Evolutionary conservation across 2,797 vertebrate genomes (phyloP).

Genomic region (Dromococcyx pavoninus): DNA sequence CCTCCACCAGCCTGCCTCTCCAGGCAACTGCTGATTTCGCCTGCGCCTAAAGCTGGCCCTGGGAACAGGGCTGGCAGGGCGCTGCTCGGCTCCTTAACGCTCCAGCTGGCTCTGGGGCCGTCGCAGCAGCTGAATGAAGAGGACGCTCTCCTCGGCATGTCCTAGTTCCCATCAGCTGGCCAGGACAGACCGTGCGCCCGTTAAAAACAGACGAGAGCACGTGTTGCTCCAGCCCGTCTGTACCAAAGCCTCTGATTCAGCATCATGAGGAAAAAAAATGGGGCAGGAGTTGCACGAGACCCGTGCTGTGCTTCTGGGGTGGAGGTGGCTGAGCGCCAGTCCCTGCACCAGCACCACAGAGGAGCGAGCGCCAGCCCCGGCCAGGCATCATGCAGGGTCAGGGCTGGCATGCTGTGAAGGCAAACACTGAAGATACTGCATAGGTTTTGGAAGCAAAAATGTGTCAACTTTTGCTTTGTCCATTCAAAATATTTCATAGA

Average conservation of each 20-base stretch:
- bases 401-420: not conserved
- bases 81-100: not conserved
- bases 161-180: conserved; percentile 58
- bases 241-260: not conserved
- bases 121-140: conserved; percentile 13
- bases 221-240: not conserved
- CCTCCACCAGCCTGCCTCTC: conserved; percentile 19
- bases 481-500: not conserved
- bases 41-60: not conserved
- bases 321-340: not conserved
- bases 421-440: not conserved
- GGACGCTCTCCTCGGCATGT: not conserved
- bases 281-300: not conserved
- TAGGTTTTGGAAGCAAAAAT: not conserved
- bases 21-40: not conserved
- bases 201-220: not conserved
- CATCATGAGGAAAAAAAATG: not conserved
- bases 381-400: fast-evolving
- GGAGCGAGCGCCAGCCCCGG: fast-evolving
- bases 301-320: not conserved
- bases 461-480: not conserved
- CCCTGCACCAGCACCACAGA: not conserved
- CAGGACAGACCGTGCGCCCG: not conserved
- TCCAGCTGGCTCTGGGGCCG: conserved; percentile 18
- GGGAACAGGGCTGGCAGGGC: conserved; percentile 10